Evolutionary conservation across 2,113 vertebrate genomes (phyloP).

Genomic region (Macheiramphus alcinus): DNA sequence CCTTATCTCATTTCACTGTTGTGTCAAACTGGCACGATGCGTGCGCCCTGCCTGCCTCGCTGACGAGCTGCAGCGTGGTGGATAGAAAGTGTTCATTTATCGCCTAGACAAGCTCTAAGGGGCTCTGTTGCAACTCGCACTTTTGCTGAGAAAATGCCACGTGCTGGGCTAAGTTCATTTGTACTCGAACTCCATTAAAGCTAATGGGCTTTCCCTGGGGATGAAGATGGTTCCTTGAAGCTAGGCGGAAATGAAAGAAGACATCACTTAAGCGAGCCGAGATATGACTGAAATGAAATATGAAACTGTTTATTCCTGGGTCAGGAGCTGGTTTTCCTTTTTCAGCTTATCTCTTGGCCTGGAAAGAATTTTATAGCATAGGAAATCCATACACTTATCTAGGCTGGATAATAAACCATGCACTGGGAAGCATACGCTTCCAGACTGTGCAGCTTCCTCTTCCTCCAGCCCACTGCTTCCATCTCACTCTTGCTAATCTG

Average conservation of each 20-base stretch:
- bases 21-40: not conserved
- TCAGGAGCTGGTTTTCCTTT: not conserved
- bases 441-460: not conserved
- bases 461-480: not conserved
- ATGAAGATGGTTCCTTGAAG: not conserved
- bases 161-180: constrained; percentile 23
- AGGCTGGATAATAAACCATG: not conserved
- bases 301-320: not conserved
- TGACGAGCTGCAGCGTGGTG: fast-evolving
- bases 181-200: not conserved
- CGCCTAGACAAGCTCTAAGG: not conserved
- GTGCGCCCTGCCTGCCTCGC: not conserved
- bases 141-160: constrained; percentile 25
- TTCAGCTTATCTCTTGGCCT: not conserved
- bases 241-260: not conserved
- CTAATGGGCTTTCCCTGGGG: constrained; percentile 7
- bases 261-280: not conserved
- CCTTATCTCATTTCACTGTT: not conserved
- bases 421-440: not conserved
- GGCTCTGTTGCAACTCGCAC: not conserved
- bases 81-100: not conserved
- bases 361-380: not conserved
- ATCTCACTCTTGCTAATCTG: not conserved
- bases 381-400: not conserved
- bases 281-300: not conserved